A percentile compares a stretch with the other conserved stretches of the same genome.
Conservation (phyloP, 2,797 vertebrate genomes). For the Synaphobranchus kaupii region DNA sequence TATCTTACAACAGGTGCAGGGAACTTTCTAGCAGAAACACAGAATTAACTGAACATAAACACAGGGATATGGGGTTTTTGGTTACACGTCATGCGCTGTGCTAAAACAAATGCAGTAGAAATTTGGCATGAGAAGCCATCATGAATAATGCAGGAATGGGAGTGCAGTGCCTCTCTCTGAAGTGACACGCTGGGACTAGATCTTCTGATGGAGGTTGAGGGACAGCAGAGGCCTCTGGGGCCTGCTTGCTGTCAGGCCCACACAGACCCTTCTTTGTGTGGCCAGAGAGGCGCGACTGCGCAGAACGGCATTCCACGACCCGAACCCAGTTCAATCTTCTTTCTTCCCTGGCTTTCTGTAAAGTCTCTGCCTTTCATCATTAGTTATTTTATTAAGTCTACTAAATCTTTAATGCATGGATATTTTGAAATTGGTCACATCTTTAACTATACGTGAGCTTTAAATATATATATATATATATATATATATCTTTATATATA, state of each 20-base stretch:
- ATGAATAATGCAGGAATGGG: slow-evolving; percentile 69
- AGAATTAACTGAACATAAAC: background rate
- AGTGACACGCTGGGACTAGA: background rate
- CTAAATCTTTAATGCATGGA: background rate
- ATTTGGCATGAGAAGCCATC: slow-evolving; percentile 62
- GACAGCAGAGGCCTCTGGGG: background rate
- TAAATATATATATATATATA: too few species aligned
- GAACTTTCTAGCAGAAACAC: background rate
- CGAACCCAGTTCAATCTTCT: slow-evolving; percentile 47
- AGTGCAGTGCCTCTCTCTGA: slow-evolving; percentile 20
- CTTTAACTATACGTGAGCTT: background rate
- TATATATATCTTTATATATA: too few species aligned
- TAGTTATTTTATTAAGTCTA: background rate
- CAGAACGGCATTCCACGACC: slow-evolving; percentile 54
- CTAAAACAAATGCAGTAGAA: slow-evolving; percentile 66
- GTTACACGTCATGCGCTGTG: slow-evolving; percentile 26
- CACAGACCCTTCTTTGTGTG: slow-evolving; percentile 65
- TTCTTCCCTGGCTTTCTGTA: slow-evolving; percentile 14
- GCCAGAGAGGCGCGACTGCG: slow-evolving; percentile 59
- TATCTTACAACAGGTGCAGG: background rate
- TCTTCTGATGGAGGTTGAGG: background rate
- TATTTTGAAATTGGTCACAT: background rate
- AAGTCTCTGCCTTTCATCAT: background rate
- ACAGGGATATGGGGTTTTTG: background rate
- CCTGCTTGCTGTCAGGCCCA: slow-evolving; percentile 38